Conservation (phyloP, 2,888 invertebrate genomes). For the Ormyrus labotus region DNA sequence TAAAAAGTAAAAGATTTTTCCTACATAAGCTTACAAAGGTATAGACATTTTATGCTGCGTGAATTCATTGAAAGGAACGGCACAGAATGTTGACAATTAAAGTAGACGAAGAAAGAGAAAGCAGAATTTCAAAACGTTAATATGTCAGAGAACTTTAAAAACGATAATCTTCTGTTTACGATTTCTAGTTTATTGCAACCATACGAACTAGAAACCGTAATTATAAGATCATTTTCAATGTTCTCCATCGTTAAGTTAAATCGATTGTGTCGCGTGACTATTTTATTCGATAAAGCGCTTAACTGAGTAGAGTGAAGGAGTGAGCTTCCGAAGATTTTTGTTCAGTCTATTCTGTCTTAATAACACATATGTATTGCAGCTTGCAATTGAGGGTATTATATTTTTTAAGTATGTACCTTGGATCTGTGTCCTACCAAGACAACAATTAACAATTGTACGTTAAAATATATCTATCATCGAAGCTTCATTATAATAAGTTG, state of each 20-base stretch:
- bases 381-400: slow-evolving; percentile 53
- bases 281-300: slow-evolving; percentile 44
- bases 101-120: slow-evolving; percentile 3
- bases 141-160: no score
- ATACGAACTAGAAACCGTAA: no score
- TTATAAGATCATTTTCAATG: no score
- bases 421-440: slow-evolving; percentile 46
- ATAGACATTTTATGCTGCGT: slow-evolving; percentile 56
- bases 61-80: slow-evolving; percentile 52
- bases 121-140: background rate
- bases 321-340: slow-evolving; percentile 40
- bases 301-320: slow-evolving; percentile 9
- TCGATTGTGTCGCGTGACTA: slow-evolving; percentile 25
- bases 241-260: background rate
- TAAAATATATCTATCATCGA: slow-evolving; percentile 49
- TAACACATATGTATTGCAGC: slow-evolving; percentile 32
- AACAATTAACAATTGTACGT: slow-evolving; percentile 50
- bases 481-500: slow-evolving; percentile 55
- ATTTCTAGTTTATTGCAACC: no score
- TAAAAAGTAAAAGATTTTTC: slow-evolving; percentile 47
- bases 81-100: slow-evolving; percentile 25
- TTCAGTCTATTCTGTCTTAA: slow-evolving; percentile 39
- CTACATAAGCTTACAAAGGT: slow-evolving; percentile 51
- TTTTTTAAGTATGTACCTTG: slow-evolving; percentile 55
- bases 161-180: no score